Evolutionary conservation across 2,888 invertebrate genomes (phyloP), one percentile per base, ranked within the genome.

Genomic region (Oscheius sp.): DNA sequence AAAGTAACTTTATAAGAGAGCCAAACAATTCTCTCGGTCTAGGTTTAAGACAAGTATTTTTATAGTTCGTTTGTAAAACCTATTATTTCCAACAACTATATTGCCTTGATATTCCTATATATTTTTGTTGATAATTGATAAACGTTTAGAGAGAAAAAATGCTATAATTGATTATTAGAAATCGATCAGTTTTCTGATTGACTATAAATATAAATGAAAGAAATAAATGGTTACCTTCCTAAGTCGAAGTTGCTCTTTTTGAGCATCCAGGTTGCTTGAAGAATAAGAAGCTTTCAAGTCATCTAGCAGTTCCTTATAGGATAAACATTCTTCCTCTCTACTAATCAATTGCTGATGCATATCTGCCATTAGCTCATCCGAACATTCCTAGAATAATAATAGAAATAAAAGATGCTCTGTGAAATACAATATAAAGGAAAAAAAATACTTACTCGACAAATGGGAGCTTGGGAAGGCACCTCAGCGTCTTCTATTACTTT

Each of bases 391-490:
- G 38, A 33, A 56, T 41, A 41, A 36, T 8, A 36, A 20, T 8
- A 1, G 28, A 44, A 30, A 20, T 22, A 26, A 56, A 20, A 36
- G 26, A 56, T 12, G 36, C 0, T 36, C 12, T 12, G 14, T 26
- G 20, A 36, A 6, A 5, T 9, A 24, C 26, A 5, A 51, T 24
- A 5, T n/a, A 54, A 5, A 12, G 56, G 38, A 26, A 5, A 1
- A 32, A n/a, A n/a, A 2, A 22, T n/a, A 45, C 68, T 57, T 54
- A 84, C 84, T 71, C 72, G 73, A 63, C 84, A 84, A 44, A 84
- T 72, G 6, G 84, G 84, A 45, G 82, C 74, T 22, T 84, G 77
- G 12, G 78, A 68, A 6, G 82, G 80, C 26, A 71, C 65, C 44
- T 70, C 68, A 0, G 83, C 77, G 36, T 79, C 78, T 28, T 72